phyloP scores from a whole-genome alignment of 2,888 invertebrate genomes.

The Dryobotodes eremita region DNA sequence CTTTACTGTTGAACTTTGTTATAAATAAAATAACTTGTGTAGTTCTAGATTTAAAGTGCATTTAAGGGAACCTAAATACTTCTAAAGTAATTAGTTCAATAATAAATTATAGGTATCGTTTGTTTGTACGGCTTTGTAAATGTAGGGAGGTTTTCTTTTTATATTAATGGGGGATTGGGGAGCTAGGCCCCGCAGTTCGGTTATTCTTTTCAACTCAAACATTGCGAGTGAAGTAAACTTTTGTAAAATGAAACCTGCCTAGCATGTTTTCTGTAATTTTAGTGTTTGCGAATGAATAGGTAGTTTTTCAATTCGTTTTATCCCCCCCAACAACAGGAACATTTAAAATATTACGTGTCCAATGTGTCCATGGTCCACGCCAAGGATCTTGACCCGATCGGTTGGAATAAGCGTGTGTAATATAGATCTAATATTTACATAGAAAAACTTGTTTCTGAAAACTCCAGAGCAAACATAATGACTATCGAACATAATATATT shows the following conservation, averaged over 20 bases:
- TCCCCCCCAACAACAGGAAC: background rate
- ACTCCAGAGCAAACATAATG: background rate
- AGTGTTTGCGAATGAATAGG: background rate
- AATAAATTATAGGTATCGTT: background rate
- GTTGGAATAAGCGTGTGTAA: background rate
- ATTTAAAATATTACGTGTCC: background rate
- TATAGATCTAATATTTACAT: background rate
- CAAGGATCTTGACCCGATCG: background rate
- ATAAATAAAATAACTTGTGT: background rate
- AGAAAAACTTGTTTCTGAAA: conserved; percentile 3
- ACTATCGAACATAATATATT: background rate
- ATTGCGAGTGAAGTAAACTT: background rate
- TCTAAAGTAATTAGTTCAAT: background rate
- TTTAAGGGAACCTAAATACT: background rate
- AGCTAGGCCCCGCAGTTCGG: background rate
- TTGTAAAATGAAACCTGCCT: background rate
- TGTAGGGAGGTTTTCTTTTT: too few species aligned
- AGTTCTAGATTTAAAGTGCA: background rate
- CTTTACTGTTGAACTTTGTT: background rate
- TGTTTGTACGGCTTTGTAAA: background rate
- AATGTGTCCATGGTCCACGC: too few species aligned
- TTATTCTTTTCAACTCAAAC: background rate
- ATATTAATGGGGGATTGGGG: background rate
- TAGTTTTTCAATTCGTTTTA: too few species aligned
- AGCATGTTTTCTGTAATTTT: background rate